Base-by-base conservation (phyloP, 2,113 vertebrate genomes). In the Amblyopsis rosae region DNA sequence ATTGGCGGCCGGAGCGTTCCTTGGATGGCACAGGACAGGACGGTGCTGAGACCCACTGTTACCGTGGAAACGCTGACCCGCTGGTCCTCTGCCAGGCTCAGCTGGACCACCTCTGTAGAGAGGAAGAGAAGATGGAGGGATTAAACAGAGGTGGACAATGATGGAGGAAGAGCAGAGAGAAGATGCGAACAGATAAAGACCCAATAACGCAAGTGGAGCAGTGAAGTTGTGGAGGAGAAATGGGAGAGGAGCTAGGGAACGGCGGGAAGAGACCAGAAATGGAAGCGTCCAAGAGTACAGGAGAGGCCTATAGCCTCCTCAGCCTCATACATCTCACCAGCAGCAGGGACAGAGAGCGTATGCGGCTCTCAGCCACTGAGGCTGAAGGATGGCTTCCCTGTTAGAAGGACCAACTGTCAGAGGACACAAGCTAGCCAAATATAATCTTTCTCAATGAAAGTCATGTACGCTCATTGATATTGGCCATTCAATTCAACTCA, bases 1-100 rank as follows among this genome's bases (percentile, higher is more conserved):
- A 99, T 93, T 1, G 96, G 96, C 0, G 96, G 97, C 0, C 95
- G 91, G 87, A 98, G 92, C 0, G 92, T 93, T 54, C 97, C 97
- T 0, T 61, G 95, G 76, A 99, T 91, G 64, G 92, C 84, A 1
- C 97, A 99, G 0, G 93, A 96, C 62, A 99, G 92, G 1, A 98
- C 93, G 0, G 94, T 88, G 61, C 97, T 98, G 41, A 99, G 90
- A 3, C 97, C 97, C 1, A 99, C 97, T 0, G 96, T 98, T 74
- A 99, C 92, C 0, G 95, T 95, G 82, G 91, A 93, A 58, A 96
- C 13, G 0, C 89, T 94, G 84, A 97, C 72, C 66, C 66, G 86
- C 84, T 94, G 93, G 4, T 96, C 94, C 8, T 95, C 93, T 0
- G 93, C 86, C 51, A 99, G 93, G 89, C 84, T 96, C 68, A 98